These are phyloP conservation scores for Muntiacus reevesi DNA, from an alignment of 2,113 vertebrate genomes.

Conservation along the genomic window DNA sequence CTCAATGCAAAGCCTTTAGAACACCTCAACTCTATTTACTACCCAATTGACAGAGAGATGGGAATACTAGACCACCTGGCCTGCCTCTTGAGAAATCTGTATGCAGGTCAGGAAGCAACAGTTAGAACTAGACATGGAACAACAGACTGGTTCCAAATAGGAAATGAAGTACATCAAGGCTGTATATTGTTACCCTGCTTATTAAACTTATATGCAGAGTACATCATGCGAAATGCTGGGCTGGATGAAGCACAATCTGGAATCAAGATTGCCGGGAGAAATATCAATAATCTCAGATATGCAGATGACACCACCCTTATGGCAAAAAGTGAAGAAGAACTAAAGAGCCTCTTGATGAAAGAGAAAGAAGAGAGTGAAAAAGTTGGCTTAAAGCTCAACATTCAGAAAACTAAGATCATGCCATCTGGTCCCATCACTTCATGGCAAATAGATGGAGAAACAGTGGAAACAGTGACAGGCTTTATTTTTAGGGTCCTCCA, in stretches of 20 bases:
- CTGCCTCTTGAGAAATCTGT: background rate
- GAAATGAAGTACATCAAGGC: background rate
- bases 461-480: background rate
- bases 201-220: background rate
- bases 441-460: background rate
- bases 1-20: background rate
- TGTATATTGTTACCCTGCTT: background rate
- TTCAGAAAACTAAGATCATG: background rate
- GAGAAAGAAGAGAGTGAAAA: background rate
- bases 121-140: background rate
- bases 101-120: background rate
- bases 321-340: background rate
- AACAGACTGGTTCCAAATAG: background rate
- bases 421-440: background rate
- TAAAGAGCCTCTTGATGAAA: background rate
- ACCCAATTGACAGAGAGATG: background rate
- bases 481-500: background rate
- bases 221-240: background rate
- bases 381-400: background rate
- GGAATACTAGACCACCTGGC: background rate
- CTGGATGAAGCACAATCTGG: background rate
- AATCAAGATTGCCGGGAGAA: background rate
- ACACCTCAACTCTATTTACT: conserved; percentile 2
- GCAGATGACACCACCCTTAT: background rate
- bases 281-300: background rate